Conservation (phyloP, 2,113 vertebrate species). For the Dermatemys mawii region DNA sequence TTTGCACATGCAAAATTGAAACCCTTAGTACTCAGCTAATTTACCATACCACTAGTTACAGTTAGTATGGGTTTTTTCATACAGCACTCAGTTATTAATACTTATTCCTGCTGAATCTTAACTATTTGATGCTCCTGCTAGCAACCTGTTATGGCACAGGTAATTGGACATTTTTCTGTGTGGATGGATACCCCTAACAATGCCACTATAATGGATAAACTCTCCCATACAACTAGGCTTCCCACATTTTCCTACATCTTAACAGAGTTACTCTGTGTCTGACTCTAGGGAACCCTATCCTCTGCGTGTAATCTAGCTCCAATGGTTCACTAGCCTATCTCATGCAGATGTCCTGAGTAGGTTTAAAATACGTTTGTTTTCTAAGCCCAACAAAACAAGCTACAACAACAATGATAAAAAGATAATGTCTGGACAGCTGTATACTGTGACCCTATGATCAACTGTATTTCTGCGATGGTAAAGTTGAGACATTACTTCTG, state of each 20-base stretch:
- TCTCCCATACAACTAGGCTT: neutral
- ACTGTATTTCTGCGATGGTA: neutral
- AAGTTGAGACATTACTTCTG: neutral
- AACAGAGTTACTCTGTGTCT: neutral
- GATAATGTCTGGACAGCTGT: neutral
- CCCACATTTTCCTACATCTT: neutral
- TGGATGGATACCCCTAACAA: neutral
- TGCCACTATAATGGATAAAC: neutral
- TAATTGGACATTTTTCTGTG: neutral
- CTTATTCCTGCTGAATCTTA: neutral
- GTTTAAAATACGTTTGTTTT: neutral
- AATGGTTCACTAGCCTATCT: neutral
- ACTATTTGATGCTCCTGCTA: neutral
- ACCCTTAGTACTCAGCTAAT: neutral
- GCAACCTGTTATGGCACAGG: neutral
- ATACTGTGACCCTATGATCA: neutral
- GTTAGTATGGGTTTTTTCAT: neutral
- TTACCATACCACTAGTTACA: neutral
- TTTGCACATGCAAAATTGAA: neutral
- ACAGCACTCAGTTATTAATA: neutral
- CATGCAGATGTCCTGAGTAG: neutral
- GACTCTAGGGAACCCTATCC: neutral
- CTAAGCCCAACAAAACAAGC: too few relatives aligned
- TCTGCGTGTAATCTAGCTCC: too few relatives aligned
- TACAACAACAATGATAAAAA: too few relatives aligned